These are phyloP conservation scores for Squalus acanthias DNA, from an alignment of 2,797 vertebrate species.

Conservation along the genomic window DNA sequence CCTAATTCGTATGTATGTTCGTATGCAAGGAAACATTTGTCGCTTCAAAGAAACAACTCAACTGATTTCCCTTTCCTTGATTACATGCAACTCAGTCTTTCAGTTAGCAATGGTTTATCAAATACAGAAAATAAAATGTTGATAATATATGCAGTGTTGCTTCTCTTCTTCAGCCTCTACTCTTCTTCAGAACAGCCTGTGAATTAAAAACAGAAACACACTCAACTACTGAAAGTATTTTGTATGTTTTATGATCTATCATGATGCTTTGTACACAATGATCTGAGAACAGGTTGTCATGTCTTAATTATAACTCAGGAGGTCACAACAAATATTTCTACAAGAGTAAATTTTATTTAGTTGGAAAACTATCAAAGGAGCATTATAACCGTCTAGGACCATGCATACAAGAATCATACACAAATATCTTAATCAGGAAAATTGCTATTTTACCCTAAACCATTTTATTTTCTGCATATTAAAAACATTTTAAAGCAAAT, in stretches of 20 bases:
- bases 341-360: slow-evolving; percentile 24
- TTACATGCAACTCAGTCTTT: not conserved
- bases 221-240: not conserved
- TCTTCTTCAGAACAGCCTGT: slow-evolving; percentile 67
- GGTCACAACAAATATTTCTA: slow-evolving; percentile 33
- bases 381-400: not conserved
- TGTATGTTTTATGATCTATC: slow-evolving; percentile 21
- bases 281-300: slow-evolving; percentile 35
- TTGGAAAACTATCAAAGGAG: slow-evolving; percentile 33
- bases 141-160: not conserved
- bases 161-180: slow-evolving; percentile 53
- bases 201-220: slow-evolving; percentile 40
- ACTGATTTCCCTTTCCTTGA: not conserved
- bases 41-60: not conserved
- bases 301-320: not conserved
- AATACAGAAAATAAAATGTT: not conserved
- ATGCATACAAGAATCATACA: not conserved
- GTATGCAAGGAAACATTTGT: not conserved
- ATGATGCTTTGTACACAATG: slow-evolving; percentile 22
- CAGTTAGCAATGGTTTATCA: not conserved
- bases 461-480: not conserved
- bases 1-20: too few relatives aligned
- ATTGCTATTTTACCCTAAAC: not conserved
- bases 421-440: slow-evolving; percentile 20
- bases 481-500: not conserved